A percentile compares a stretch with the other conserved stretches of the same genome.
Evolutionary conservation across 2,113 vertebrate genomes (phyloP).

Genomic region (Crotalus viridis): DNA sequence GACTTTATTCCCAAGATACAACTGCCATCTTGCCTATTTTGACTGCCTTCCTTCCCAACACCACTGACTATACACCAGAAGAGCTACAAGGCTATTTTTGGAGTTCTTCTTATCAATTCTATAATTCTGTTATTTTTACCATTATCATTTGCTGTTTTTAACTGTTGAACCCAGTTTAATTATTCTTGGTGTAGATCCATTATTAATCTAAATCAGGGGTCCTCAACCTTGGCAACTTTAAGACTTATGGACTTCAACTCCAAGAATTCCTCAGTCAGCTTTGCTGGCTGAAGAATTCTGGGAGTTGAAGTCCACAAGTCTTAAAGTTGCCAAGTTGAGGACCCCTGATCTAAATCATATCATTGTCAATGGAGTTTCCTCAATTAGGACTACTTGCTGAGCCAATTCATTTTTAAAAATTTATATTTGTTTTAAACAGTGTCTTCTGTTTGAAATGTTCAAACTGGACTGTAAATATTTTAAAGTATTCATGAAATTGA

Average conservation of each 20-base stretch:
- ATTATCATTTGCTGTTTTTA: background rate
- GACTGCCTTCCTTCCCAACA: background rate
- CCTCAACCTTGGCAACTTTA: too few relatives aligned
- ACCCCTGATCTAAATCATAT: background rate
- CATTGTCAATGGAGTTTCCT: background rate
- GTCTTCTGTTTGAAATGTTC: background rate
- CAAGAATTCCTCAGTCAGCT: too few relatives aligned
- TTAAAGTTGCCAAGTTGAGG: too few relatives aligned
- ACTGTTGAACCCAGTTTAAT: background rate
- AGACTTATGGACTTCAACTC: too few relatives aligned
- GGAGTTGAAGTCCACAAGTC: too few relatives aligned
- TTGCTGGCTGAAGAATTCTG: too few relatives aligned
- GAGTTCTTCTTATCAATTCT: background rate
- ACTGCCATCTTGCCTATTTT: background rate
- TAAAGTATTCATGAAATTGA: background rate
- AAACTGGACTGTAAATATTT: background rate
- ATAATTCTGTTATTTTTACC: background rate
- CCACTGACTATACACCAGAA: background rate
- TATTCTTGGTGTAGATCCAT: too few relatives aligned
- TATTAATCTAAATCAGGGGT: background rate
- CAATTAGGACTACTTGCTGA: background rate
- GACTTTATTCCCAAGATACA: background rate
- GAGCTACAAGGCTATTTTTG: background rate
- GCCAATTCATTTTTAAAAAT: background rate
- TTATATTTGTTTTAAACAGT: background rate